phyloP scores from a whole-genome alignment of 2,888 invertebrate genomes.

The Trilocha varians region DNA sequence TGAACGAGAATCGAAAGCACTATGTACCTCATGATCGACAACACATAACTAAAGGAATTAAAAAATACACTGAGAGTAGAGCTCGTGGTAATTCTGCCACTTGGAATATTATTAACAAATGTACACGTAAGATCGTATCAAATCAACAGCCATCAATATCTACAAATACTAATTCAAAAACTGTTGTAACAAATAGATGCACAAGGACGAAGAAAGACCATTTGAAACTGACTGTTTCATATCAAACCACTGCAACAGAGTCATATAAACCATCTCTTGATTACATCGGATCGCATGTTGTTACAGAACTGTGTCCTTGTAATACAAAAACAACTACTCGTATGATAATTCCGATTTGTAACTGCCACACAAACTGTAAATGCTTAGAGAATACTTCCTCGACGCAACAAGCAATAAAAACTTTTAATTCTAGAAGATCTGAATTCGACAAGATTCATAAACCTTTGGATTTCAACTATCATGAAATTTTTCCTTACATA shows the following conservation, averaged over 20 bases:
- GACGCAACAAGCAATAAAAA: constrained; percentile 17
- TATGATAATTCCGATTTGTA: constrained; percentile 9
- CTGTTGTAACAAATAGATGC: not conserved
- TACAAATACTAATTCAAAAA: not conserved
- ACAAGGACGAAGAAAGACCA: not conserved
- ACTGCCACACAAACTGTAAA: constrained; percentile 18
- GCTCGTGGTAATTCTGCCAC: not conserved
- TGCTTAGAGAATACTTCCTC: constrained; percentile 15
- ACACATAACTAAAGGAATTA: not conserved
- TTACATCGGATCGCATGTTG: not conserved
- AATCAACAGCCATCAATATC: not conserved
- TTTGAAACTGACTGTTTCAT: not conserved
- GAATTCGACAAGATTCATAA: constrained; percentile 18
- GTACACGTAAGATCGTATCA: not conserved
- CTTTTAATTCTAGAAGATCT: constrained; percentile 13
- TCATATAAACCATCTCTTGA: not conserved
- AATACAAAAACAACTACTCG: constrained; percentile 18
- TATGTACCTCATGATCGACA: not conserved
- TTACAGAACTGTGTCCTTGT: constrained; percentile 24
- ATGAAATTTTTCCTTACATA: constrained; percentile 34
- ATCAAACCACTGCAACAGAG: not conserved
- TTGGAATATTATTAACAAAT: not conserved
- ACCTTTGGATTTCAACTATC: constrained; percentile 26
- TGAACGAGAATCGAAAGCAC: no score
- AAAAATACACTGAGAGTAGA: not conserved